A percentile compares a stretch with the other conserved stretches of the same genome.
phyloP scores from a whole-genome alignment of 2,113 vertebrate genomes.

The Myanophis thanlyinensis region DNA sequence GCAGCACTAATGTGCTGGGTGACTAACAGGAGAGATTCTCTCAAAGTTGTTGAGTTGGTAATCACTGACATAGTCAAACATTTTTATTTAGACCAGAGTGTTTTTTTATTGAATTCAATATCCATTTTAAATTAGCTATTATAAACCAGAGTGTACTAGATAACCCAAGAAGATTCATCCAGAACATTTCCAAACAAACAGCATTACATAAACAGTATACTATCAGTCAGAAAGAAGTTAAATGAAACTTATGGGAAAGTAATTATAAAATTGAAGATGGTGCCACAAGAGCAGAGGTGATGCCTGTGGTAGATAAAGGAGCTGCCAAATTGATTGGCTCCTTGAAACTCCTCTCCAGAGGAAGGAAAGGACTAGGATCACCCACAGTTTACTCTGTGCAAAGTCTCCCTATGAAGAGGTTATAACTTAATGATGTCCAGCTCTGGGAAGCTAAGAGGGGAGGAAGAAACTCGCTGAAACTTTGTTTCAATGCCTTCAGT shows the following conservation, averaged over 20 bases:
- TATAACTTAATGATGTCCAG: neutral
- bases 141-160: neutral
- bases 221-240: slow-evolving; percentile 10
- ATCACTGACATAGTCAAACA: neutral
- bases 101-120: neutral
- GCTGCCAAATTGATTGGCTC: neutral
- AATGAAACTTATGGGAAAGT: neutral
- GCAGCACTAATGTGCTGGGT: neutral
- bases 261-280: neutral
- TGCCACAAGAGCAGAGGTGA: neutral
- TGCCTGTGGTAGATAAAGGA: neutral
- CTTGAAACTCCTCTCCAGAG: neutral
- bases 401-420: neutral
- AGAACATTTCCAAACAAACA: neutral
- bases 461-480: neutral
- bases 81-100: neutral
- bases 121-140: neutral
- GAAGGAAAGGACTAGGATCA: neutral
- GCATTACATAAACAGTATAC: neutral
- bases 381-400: neutral
- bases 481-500: neutral
- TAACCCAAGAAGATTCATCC: neutral
- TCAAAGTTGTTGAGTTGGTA: neutral
- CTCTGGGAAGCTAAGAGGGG: neutral
- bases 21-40: neutral